phyloP scores from a whole-genome alignment of 1,140 invertebrate genomes.

The Gonioctena quinquepunctata region DNA sequence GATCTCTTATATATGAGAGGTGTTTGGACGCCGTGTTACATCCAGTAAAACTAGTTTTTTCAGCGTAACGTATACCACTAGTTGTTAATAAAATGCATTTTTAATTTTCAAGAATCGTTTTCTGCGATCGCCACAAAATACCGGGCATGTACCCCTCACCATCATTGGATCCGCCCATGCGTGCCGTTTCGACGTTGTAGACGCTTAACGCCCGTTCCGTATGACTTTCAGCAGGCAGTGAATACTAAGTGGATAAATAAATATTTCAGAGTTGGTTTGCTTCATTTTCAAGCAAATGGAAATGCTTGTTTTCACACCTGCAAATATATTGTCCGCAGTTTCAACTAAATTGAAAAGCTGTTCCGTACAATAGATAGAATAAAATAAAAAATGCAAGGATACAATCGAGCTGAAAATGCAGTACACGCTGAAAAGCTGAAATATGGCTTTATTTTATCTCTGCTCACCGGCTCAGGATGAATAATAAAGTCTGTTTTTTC shows the following conservation, averaged over 20 bases:
- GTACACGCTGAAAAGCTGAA: neutral
- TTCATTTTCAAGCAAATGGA: slow-evolving; percentile 37
- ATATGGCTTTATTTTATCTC: neutral
- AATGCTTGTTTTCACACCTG: slow-evolving; percentile 36
- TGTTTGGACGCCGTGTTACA: no score
- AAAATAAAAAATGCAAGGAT: slow-evolving; percentile 3
- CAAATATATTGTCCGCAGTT: slow-evolving; percentile 29
- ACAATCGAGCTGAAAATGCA: slow-evolving; percentile 8
- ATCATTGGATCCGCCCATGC: neutral
- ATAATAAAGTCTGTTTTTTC: neutral
- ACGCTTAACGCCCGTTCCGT: slow-evolving; percentile 13
- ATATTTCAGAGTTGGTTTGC: slow-evolving; percentile 37
- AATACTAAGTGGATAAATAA: slow-evolving; percentile 43
- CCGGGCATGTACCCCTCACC: neutral
- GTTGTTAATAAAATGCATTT: no score
- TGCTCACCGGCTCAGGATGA: neutral
- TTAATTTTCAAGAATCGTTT: no score
- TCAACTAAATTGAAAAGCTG: slow-evolving; percentile 32
- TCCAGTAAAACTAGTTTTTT: no score
- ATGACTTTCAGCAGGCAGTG: slow-evolving; percentile 20
- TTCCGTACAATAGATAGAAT: slow-evolving; percentile 15
- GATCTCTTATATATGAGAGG: no score
- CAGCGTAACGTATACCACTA: no score
- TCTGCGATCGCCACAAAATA: no score
- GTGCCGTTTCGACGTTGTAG: neutral